Evolutionary conservation across 2,888 invertebrate species (phyloP).

Genomic region (Nemotelus pantherinus): DNA sequence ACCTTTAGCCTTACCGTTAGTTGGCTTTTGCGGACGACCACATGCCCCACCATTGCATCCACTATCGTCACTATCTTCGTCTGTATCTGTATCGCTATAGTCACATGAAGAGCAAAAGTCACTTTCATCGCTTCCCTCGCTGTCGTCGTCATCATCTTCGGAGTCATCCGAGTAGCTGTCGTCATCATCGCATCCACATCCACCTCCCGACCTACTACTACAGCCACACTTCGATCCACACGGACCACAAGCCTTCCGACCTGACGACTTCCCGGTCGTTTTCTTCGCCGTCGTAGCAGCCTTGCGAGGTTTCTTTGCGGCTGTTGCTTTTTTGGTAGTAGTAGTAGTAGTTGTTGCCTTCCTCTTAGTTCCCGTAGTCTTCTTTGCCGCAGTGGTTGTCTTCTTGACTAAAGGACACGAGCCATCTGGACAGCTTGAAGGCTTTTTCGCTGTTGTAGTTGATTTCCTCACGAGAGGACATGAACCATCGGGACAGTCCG

Average conservation of each 20-base stretch:
- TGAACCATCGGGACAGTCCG: not conserved
- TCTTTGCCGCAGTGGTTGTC: not conserved
- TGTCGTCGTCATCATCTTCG: not conserved
- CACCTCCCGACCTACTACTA: not conserved
- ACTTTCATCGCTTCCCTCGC: not conserved
- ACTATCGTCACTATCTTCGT: conserved; percentile 11
- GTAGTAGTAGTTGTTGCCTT: not conserved
- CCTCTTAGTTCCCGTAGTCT: conserved; percentile 1
- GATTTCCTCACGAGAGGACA: not conserved
- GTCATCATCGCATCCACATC: conserved; percentile 8
- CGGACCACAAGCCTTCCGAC: not conserved
- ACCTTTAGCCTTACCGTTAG: not conserved
- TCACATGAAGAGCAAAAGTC: not conserved
- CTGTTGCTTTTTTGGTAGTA: not conserved
- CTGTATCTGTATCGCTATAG: not conserved
- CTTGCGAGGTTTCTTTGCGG: conserved; percentile 6
- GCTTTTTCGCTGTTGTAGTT: conserved; percentile 1
- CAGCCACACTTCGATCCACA: conserved; percentile 1
- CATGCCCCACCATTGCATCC: conserved; percentile 23
- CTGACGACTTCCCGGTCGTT: not conserved
- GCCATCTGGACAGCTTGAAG: not conserved
- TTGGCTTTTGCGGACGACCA: not conserved
- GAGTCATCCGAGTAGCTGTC: not conserved
- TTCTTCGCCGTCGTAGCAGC: not conserved
- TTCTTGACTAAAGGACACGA: not conserved